Evolutionary conservation across 2,113 vertebrate species (phyloP).

Genomic region (Mormoops blainvillei): DNA sequence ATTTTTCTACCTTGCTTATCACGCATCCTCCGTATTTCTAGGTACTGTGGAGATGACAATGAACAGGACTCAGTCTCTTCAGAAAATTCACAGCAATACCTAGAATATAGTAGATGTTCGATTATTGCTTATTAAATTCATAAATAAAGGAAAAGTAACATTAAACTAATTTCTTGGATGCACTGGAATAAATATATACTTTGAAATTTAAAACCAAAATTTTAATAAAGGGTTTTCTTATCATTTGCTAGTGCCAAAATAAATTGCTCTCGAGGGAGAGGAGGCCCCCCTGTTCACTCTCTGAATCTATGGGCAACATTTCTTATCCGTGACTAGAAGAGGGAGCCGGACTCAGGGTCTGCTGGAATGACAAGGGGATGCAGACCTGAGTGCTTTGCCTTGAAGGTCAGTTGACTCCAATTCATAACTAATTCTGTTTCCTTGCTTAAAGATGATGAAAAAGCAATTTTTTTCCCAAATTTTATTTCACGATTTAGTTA

Average conservation of each 20-base stretch:
- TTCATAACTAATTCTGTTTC: background rate
- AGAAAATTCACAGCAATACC: background rate
- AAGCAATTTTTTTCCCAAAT: too few relatives aligned
- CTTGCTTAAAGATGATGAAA: background rate
- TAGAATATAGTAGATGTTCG: background rate
- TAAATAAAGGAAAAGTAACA: background rate
- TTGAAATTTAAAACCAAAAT: background rate
- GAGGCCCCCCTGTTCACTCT: background rate
- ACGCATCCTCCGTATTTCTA: background rate
- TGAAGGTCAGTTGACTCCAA: background rate
- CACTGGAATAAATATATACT: background rate
- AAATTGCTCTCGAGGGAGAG: background rate
- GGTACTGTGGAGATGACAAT: background rate
- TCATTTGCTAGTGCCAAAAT: background rate
- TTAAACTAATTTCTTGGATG: background rate
- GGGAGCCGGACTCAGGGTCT: background rate
- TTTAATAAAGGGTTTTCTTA: background rate
- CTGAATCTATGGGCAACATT: background rate
- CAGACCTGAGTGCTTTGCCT: background rate
- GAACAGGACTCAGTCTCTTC: background rate
- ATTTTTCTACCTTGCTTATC: background rate
- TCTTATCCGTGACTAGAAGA: background rate
- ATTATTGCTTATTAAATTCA: background rate
- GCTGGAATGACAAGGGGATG: background rate
- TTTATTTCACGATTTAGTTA: too few relatives aligned